A percentile compares a stretch with the other conserved stretches of the same genome.
These are phyloP conservation scores for Troides aeacus DNA, from an alignment of 2,888 invertebrate genomes.

Conservation along the genomic window DNA sequence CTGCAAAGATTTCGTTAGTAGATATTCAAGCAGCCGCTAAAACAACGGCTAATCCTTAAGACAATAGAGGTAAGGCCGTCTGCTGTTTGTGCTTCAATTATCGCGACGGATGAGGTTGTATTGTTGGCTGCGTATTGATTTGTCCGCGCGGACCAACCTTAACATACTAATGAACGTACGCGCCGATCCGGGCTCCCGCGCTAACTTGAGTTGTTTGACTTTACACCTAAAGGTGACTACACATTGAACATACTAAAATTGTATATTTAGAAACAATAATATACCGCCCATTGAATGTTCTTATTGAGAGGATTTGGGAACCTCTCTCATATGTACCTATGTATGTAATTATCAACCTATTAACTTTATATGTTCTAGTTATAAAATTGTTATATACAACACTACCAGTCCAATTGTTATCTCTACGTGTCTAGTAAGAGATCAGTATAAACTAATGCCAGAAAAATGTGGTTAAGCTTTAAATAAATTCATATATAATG, in stretches of 20 bases:
- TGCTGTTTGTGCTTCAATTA: conserved; percentile 20
- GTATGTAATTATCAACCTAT: no score
- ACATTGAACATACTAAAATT: neutral
- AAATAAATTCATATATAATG: no score
- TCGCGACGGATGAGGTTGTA: conserved; percentile 4
- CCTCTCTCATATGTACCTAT: no score
- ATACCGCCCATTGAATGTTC: no score
- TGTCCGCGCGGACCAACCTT: conserved; percentile 17
- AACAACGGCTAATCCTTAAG: conserved; percentile 24
- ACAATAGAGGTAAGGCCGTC: conserved; percentile 19
- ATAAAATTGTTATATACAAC: no score
- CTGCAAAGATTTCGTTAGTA: conserved; percentile 7
- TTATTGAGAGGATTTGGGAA: no score
- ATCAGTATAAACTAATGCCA: no score
- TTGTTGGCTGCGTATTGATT: conserved; percentile 25
- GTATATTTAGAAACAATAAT: no score
- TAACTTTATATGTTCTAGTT: no score
- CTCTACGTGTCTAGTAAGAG: no score
- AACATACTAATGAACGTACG: conserved; percentile 23
- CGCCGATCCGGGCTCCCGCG: conserved; percentile 2
- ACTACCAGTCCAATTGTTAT: no score
- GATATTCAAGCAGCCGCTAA: conserved; percentile 12
- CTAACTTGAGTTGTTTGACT: conserved; percentile 10
- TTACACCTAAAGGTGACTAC: neutral
- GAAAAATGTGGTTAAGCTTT: no score